Percentiles rank a stretch among this genome's conserved stretches.
phyloP scores from a whole-genome alignment of 1,140 invertebrate genomes.

The Lepidurus couesii region DNA sequence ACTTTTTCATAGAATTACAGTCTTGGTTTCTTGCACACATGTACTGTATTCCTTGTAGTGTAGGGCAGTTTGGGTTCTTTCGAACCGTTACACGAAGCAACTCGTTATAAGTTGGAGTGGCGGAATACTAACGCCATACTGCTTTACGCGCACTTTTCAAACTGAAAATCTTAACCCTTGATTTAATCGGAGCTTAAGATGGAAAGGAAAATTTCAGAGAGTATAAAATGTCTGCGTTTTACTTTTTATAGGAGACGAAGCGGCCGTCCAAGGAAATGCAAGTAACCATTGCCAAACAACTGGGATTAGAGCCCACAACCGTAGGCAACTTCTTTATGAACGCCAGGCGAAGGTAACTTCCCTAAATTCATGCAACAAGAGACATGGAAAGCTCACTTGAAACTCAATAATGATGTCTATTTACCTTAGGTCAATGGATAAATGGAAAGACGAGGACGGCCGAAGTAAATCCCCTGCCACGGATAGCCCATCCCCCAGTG shows the following conservation, averaged over 20 bases:
- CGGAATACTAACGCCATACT: too few relatives aligned
- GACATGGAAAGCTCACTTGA: neutral
- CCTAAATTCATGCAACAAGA: neutral
- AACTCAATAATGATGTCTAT: neutral
- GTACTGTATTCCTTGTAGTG: too few relatives aligned
- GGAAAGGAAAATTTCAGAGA: neutral
- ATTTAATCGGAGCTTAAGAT: neutral
- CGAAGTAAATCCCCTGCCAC: slow-evolving; percentile 31
- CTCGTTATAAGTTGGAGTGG: too few relatives aligned
- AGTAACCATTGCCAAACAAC: slow-evolving; percentile 94
- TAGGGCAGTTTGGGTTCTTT: too few relatives aligned
- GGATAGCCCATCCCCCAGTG: slow-evolving; percentile 23
- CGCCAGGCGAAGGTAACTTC: slow-evolving; percentile 61
- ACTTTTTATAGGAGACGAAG: slow-evolving; percentile 86
- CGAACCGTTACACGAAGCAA: too few relatives aligned
- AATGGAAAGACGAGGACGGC: slow-evolving; percentile 85
- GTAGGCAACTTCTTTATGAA: slow-evolving; percentile 99
- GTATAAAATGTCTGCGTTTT: slow-evolving; percentile 38
- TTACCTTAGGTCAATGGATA: slow-evolving; percentile 80
- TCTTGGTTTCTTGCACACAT: too few relatives aligned
- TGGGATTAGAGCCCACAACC: slow-evolving; percentile 95
- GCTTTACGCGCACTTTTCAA: too few relatives aligned
- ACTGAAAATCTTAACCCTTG: neutral
- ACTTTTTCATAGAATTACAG: too few relatives aligned
- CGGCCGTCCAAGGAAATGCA: slow-evolving; percentile 99